Percentiles rank a stretch among this genome's conserved stretches.
These are phyloP conservation scores for Protomyctophum bolini DNA, from an alignment of 2,113 vertebrate genomes.

Conservation along the genomic window DNA sequence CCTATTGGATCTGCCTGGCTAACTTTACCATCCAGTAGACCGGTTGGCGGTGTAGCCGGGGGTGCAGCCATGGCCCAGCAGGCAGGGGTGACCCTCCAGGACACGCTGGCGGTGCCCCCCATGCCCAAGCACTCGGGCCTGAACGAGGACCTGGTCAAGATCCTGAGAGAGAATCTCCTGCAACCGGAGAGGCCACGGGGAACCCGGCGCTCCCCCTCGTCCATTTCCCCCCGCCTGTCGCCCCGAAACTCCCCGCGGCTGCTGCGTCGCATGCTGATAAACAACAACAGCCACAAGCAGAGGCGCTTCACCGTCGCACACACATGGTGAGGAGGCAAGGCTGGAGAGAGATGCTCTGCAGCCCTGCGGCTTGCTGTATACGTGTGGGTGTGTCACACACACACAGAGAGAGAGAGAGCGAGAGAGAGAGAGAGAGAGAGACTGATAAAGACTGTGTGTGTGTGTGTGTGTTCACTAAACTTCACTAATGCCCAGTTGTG, in stretches of 20 bases:
- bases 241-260: slow-evolving; percentile 94
- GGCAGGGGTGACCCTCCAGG: slow-evolving; percentile 80
- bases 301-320: slow-evolving; percentile 96
- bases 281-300: slow-evolving; percentile 93
- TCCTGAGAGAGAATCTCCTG: slow-evolving; percentile 95
- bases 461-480: neutral
- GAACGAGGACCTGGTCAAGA: slow-evolving; percentile 96
- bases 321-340: slow-evolving; percentile 88
- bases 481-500: neutral
- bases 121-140: slow-evolving; percentile 91
- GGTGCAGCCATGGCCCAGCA: slow-evolving; percentile 90
- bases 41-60: slow-evolving; percentile 64
- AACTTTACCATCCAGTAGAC: slow-evolving; percentile 13
- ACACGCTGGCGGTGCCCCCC: slow-evolving; percentile 88
- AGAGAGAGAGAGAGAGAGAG: too few species aligned
- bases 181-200: slow-evolving; percentile 89
- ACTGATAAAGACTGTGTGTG: slow-evolving; percentile 1
- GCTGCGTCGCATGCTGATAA: slow-evolving; percentile 94
- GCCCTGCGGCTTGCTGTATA: neutral
- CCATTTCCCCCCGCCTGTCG: slow-evolving; percentile 89
- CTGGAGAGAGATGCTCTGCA: neutral
- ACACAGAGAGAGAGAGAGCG: too few species aligned
- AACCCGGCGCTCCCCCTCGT: slow-evolving; percentile 84
- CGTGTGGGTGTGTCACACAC: slow-evolving; percentile 10
- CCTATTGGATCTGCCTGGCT: slow-evolving; percentile 11